Evolutionary conservation across 2,113 vertebrate species (phyloP).

Genomic region (Lycocorax pyrrhopterus): DNA sequence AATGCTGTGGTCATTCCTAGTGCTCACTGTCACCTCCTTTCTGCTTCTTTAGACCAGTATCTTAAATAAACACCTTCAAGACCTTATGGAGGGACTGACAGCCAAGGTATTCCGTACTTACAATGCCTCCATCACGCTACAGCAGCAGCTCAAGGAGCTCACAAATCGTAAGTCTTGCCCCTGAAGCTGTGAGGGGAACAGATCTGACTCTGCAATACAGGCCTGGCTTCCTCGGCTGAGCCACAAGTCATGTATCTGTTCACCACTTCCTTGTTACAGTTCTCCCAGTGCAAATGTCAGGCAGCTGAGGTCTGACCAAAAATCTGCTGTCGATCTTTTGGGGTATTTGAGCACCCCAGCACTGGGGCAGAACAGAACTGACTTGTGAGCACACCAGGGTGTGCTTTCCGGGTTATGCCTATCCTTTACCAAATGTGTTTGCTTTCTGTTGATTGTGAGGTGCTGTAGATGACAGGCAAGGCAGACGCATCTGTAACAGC

Average conservation of each 20-base stretch:
- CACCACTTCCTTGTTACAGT: not conserved
- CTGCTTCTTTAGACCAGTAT: conserved; percentile 85
- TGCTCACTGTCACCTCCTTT: not conserved
- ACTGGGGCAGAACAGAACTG: not conserved
- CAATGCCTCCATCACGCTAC: conserved; percentile 97
- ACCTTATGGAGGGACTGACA: conserved; percentile 97
- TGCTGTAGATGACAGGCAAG: not conserved
- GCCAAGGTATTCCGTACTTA: conserved; percentile 99
- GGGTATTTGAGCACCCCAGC: not conserved
- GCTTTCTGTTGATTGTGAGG: not conserved
- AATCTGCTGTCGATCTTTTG: not conserved
- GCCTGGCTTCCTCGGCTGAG: not conserved
- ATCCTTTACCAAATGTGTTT: not conserved
- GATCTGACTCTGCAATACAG: not conserved
- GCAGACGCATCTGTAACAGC: not conserved
- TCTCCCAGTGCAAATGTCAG: not conserved
- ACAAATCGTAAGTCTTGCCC: conserved; percentile 81
- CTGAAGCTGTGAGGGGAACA: not conserved
- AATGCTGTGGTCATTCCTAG: not conserved
- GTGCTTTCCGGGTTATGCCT: not conserved
- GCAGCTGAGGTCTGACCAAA: not conserved
- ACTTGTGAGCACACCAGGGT: not conserved
- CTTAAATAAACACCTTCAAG: conserved; percentile 98
- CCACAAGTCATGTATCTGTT: not conserved
- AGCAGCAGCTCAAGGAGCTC: conserved; percentile 87